Evolutionary conservation across 2,888 invertebrate species (phyloP).

Genomic region (Platypus cylindrus): DNA sequence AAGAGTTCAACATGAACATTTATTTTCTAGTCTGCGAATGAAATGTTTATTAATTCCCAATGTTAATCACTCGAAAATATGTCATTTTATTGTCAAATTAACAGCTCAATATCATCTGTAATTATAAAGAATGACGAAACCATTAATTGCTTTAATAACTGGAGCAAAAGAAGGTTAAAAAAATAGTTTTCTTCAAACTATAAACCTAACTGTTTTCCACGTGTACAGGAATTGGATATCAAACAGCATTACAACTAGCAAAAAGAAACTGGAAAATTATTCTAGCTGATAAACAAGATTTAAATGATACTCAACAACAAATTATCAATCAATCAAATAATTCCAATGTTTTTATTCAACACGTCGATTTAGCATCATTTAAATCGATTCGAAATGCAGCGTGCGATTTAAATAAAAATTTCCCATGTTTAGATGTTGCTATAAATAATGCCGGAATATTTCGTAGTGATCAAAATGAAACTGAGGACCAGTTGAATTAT

Average conservation of each 20-base stretch:
- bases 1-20: no score
- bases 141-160: slow-evolving; percentile 9
- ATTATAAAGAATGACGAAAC: neutral
- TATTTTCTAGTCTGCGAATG: no score
- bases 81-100: no score
- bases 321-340: slow-evolving; percentile 24
- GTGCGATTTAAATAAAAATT: slow-evolving; percentile 12
- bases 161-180: slow-evolving; percentile 11
- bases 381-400: slow-evolving; percentile 17
- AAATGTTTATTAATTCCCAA: no score
- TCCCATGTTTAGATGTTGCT: slow-evolving; percentile 38
- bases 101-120: no score
- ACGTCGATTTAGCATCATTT: slow-evolving; percentile 34
- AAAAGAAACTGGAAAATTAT: slow-evolving; percentile 37
- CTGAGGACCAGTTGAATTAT: slow-evolving; percentile 16
- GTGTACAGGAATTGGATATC: slow-evolving; percentile 30
- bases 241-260: slow-evolving; percentile 32
- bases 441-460: slow-evolving; percentile 41
- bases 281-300: slow-evolving; percentile 33
- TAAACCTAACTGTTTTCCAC: neutral
- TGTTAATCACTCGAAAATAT: no score
- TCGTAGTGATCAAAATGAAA: slow-evolving; percentile 31
- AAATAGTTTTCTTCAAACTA: neutral
- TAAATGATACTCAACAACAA: slow-evolving; percentile 19
- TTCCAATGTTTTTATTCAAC: slow-evolving; percentile 26